Percentiles rank a stretch among this genome's conserved stretches.
Conservation (phyloP, 2,888 invertebrate species). For the Drosophila affinis region DNA sequence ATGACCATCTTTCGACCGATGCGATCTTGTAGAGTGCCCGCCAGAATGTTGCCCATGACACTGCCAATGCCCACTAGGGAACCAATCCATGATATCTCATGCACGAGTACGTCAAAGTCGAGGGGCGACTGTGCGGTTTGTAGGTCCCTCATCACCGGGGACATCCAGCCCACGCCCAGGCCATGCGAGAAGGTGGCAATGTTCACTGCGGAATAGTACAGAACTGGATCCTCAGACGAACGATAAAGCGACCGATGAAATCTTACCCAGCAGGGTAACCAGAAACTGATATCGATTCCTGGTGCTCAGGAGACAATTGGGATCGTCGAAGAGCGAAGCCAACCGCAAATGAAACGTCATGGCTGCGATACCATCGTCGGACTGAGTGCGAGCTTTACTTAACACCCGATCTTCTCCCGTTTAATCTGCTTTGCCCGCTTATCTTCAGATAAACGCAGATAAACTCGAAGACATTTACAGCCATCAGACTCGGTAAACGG, state of each 20-base stretch:
- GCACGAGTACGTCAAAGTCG: constrained; percentile 48
- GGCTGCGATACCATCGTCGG: constrained; percentile 14
- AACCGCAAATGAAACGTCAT: constrained; percentile 47
- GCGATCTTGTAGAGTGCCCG: constrained; percentile 63
- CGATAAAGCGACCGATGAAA: too few species aligned
- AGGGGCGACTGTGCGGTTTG: constrained; percentile 62
- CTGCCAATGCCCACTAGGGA: constrained; percentile 72
- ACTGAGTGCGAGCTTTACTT: constrained; percentile 14
- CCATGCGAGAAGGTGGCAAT: constrained; percentile 77
- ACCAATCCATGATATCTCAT: constrained; percentile 75
- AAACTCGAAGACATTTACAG: constrained; percentile 15
- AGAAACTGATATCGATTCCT: constrained; percentile 62
- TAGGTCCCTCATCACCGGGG: constrained; percentile 70
- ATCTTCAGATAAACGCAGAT: constrained; percentile 24
- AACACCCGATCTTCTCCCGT: constrained; percentile 13
- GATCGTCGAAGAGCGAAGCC: constrained; percentile 31
- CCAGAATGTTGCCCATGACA: constrained; percentile 69
- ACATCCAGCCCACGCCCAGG: constrained; percentile 76
- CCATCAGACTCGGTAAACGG: neutral
- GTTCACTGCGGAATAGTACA: constrained; percentile 58
- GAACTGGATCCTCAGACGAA: neutral
- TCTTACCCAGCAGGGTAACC: constrained; percentile 60
- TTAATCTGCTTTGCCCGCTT: constrained; percentile 30
- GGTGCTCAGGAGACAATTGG: constrained; percentile 49
- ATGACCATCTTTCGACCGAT: constrained; percentile 71